phyloP scores from a whole-genome alignment of 2,888 invertebrate species.

The Hylaea fasciaria region DNA sequence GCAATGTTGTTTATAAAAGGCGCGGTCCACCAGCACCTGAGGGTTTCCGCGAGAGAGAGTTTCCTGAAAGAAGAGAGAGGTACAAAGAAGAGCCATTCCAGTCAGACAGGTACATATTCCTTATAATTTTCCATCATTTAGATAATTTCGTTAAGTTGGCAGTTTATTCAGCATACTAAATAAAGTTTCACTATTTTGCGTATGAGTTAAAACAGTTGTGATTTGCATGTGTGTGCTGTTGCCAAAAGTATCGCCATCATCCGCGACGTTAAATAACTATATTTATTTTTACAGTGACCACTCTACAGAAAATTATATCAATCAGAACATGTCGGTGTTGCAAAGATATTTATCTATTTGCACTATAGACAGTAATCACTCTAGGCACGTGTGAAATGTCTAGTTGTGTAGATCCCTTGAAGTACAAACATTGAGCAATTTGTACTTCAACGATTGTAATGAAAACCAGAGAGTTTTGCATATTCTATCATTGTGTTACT shows the following conservation, averaged over 20 bases:
- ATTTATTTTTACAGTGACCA: slow-evolving; percentile 84
- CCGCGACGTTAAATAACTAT: slow-evolving; percentile 76
- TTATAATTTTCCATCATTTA: slow-evolving; percentile 9
- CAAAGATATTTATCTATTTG: slow-evolving; percentile 81
- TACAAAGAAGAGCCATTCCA: slow-evolving; percentile 66
- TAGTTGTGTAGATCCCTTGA: slow-evolving; percentile 54
- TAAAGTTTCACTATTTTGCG: slow-evolving; percentile 4
- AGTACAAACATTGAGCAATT: slow-evolving; percentile 45
- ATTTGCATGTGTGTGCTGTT: slow-evolving; percentile 62
- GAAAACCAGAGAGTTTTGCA: slow-evolving; percentile 24
- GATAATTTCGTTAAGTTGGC: slow-evolving; percentile 20
- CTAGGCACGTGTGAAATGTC: slow-evolving; percentile 75
- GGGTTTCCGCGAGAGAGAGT: slow-evolving; percentile 63
- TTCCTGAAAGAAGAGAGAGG: slow-evolving; percentile 69
- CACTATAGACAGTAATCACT: slow-evolving; percentile 73
- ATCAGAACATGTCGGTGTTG: slow-evolving; percentile 78
- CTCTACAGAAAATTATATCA: slow-evolving; percentile 81
- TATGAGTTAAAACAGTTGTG: slow-evolving; percentile 12
- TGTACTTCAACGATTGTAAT: slow-evolving; percentile 32
- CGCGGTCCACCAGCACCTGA: slow-evolving; percentile 67
- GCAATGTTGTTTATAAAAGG: slow-evolving; percentile 44
- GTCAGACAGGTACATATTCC: slow-evolving; percentile 64
- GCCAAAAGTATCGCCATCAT: slow-evolving; percentile 45
- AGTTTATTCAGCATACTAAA: slow-evolving; percentile 26
- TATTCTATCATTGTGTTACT: slow-evolving; percentile 21